Conservation (phyloP, 1,140 invertebrate genomes). For the Tetramorium simillimum region DNA sequence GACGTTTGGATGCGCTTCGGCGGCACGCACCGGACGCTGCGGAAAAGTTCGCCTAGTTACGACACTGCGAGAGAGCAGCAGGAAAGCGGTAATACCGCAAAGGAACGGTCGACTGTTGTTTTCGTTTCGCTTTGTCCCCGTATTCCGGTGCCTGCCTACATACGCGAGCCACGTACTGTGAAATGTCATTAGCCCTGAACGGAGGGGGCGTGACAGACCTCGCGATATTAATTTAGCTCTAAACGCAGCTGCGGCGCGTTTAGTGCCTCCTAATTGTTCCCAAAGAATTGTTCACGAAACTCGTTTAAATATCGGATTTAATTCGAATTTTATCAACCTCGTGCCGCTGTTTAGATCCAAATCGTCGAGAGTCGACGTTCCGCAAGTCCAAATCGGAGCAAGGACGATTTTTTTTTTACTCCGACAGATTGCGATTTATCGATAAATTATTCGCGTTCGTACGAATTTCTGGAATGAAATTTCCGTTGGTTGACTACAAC, state of each 20-base stretch:
- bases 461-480: not conserved
- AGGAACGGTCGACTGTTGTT: slow-evolving; percentile 65
- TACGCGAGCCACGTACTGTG: not conserved
- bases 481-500: not conserved
- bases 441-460: no score
- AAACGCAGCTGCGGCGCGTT: not conserved
- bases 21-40: not conserved
- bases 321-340: not conserved
- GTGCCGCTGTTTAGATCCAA: not conserved
- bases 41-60: slow-evolving; percentile 33
- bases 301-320: not conserved
- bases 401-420: no score
- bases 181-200: slow-evolving; percentile 41
- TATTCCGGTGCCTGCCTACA: slow-evolving; percentile 15
- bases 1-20: not conserved
- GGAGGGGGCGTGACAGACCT: slow-evolving; percentile 11
- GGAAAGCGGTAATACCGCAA: slow-evolving; percentile 24
- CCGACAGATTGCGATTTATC: no score
- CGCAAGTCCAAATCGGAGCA: no score
- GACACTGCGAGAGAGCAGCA: slow-evolving; percentile 63
- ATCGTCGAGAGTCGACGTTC: no score
- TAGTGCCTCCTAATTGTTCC: not conserved
- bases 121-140: slow-evolving; percentile 68
- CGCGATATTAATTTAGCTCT: slow-evolving; percentile 24
- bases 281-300: not conserved